Conservation (phyloP, 1,140 invertebrate genomes). For the Trachymyrmex septentrionalis region DNA sequence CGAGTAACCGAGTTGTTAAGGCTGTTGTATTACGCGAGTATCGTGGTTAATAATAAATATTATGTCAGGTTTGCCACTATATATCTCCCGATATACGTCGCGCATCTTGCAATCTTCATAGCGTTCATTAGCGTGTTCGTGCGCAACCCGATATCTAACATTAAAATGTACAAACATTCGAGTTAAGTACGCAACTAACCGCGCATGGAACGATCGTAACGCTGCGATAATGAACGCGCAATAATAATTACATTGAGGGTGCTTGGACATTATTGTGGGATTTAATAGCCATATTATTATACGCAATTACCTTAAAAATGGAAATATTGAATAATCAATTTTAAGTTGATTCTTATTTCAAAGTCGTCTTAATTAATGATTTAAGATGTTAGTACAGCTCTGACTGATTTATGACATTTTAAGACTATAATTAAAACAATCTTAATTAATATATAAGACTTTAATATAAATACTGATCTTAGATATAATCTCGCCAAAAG, state of each 20-base stretch:
- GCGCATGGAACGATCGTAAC: conserved; percentile 19
- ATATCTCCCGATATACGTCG: conserved; percentile 31
- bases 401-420: no score
- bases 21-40: conserved; percentile 33
- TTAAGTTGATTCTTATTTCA: no score
- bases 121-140: conserved; percentile 17
- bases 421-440: no score
- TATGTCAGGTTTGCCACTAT: background rate
- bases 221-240: background rate
- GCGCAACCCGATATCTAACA: conserved; percentile 1
- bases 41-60: conserved; percentile 41
- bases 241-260: conserved; percentile 25
- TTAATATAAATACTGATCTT: background rate
- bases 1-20: conserved; percentile 45
- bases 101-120: conserved; percentile 47
- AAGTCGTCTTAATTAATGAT: no score
- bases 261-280: background rate
- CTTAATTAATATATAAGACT: no score
- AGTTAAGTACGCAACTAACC: background rate
- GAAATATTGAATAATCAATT: background rate
- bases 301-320: background rate
- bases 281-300: background rate
- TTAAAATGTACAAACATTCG: conserved; percentile 33
- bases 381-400: no score
- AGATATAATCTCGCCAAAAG: background rate